phyloP scores from a whole-genome alignment of 2,113 vertebrate species.

The Odontesthes bonariensis region DNA sequence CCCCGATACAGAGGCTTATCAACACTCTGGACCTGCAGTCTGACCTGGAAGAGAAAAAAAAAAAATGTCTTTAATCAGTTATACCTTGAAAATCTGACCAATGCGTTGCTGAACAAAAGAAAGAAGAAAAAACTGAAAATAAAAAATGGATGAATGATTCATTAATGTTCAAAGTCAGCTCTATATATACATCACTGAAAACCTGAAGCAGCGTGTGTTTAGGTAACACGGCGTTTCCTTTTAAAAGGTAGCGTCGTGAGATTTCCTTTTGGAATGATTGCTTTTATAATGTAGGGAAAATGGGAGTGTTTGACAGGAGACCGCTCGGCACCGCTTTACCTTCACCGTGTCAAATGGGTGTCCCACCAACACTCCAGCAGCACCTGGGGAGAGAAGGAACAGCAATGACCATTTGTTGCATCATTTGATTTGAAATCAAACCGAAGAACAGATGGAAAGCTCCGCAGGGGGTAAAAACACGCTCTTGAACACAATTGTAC shows the following conservation, averaged over 20 bases:
- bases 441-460: not conserved
- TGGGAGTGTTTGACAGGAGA: fast-evolving
- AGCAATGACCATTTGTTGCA: not conserved
- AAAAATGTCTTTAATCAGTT: not conserved
- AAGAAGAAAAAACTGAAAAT: too few relatives aligned
- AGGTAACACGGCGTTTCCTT: too few relatives aligned
- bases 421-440: not conserved
- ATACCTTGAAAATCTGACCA: not conserved
- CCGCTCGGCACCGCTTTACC: constrained; percentile 65
- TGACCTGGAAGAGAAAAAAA: constrained; percentile 86
- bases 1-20: constrained; percentile 93
- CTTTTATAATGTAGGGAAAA: too few relatives aligned
- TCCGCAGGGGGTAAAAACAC: not conserved
- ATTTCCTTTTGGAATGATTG: too few relatives aligned
- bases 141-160: not conserved
- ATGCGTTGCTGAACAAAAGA: not conserved
- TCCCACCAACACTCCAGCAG: constrained; percentile 95
- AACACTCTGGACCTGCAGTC: constrained; percentile 94
- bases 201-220: not conserved
- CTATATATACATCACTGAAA: not conserved
- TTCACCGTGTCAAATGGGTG: constrained; percentile 99
- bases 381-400: constrained; percentile 82
- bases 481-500: not conserved
- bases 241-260: too few relatives aligned
- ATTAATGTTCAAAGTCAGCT: not conserved